A percentile compares a stretch with the other conserved stretches of the same genome.
Conservation (phyloP, 2,113 vertebrate genomes). For the Trematocara zebra region DNA sequence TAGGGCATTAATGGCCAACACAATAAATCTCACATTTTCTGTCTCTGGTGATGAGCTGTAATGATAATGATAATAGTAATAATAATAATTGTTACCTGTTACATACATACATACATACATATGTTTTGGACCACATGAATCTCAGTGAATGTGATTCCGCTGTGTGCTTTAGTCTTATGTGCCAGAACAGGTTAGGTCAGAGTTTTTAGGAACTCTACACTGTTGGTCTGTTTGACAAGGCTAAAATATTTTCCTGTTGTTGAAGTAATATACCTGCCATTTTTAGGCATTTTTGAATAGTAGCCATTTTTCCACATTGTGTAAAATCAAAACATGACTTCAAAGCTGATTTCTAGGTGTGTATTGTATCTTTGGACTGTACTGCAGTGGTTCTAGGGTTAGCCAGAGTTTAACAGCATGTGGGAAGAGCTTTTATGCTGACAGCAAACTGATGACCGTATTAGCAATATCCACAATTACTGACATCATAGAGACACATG, state of each 20-base stretch:
- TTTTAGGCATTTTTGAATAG: fast-evolving
- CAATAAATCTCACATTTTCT: neutral
- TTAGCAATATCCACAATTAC: neutral
- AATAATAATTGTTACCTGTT: neutral
- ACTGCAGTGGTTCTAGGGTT: neutral
- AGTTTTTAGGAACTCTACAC: neutral
- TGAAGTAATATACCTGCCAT: fast-evolving
- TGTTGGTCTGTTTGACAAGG: neutral
- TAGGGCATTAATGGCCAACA: neutral
- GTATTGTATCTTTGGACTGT: neutral
- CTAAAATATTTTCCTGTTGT: neutral
- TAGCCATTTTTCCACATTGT: neutral
- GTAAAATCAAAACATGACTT: neutral
- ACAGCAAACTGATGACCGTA: neutral
- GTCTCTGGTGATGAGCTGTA: neutral
- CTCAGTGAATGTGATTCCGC: neutral
- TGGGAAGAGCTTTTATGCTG: neutral
- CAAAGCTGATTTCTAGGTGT: neutral
- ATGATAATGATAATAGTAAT: neutral
- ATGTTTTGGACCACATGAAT: neutral
- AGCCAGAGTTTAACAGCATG: neutral
- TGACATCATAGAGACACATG: neutral
- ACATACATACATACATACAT: neutral
- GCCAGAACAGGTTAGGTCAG: neutral
- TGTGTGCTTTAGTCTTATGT: fast-evolving